phyloP scores from a whole-genome alignment of 2,113 vertebrate species.

The Merops nubicus region DNA sequence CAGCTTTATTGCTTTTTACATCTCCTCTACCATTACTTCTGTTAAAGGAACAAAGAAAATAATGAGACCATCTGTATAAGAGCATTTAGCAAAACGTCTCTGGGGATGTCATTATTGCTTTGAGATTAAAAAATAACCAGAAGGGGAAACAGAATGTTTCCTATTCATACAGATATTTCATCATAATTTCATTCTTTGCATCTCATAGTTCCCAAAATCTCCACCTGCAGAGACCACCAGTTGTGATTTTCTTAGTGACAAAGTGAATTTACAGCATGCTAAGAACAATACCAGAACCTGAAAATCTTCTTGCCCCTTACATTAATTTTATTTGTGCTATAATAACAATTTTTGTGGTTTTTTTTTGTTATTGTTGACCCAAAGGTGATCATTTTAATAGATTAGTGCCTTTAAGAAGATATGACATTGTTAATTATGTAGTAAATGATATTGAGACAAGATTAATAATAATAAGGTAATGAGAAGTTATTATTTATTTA shows the following conservation, averaged over 20 bases:
- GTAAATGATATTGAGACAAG: neutral
- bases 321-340: neutral
- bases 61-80: neutral
- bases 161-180: neutral
- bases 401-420: neutral
- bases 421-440: neutral
- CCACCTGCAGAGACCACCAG: neutral
- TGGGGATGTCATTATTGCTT: neutral
- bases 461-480: neutral
- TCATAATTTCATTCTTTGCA: neutral
- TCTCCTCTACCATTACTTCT: neutral
- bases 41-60: neutral
- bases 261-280: neutral
- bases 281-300: neutral
- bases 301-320: neutral
- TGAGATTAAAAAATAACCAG: neutral
- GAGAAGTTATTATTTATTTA: neutral
- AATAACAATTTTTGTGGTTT: neutral
- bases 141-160: neutral
- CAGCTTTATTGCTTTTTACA: neutral
- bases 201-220: neutral
- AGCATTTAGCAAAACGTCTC: neutral
- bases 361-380: neutral
- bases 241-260: neutral
- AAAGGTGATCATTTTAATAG: neutral